These are phyloP conservation scores for Onthophagus taurus DNA, from an alignment of 1,140 invertebrate species.

Conservation along the genomic window DNA sequence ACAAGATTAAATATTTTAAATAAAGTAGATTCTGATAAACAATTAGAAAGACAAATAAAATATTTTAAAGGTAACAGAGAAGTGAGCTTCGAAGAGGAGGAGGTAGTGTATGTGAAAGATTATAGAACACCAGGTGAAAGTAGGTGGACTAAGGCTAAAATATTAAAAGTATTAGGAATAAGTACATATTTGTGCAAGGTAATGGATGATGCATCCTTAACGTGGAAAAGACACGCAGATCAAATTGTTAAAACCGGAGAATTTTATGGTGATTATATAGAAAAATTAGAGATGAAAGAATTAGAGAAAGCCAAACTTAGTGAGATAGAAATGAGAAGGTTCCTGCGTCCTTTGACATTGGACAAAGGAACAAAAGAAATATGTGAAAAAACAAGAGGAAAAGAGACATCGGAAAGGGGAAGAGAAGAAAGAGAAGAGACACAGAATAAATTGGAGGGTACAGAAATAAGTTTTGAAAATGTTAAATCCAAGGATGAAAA, in stretches of 20 bases:
- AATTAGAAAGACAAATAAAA: background rate
- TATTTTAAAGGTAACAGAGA: constrained; percentile 15
- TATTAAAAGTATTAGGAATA: background rate
- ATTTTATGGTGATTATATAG: background rate
- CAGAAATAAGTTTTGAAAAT: too few species aligned
- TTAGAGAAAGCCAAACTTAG: too few species aligned
- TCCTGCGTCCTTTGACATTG: too few species aligned
- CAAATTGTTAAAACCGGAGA: background rate
- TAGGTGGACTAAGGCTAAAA: constrained; percentile 14
- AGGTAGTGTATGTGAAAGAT: constrained; percentile 20
- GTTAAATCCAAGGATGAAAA: too few species aligned
- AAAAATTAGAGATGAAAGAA: too few species aligned
- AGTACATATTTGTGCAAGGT: constrained; percentile 17
- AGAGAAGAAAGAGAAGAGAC: too few species aligned
- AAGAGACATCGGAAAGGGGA: too few species aligned
- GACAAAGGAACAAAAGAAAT: too few species aligned
- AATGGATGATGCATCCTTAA: background rate
- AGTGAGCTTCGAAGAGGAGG: constrained; percentile 17
- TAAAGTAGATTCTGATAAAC: background rate
- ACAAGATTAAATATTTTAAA: background rate
- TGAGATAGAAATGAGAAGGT: too few species aligned
- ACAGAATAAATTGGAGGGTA: too few species aligned
- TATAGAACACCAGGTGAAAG: constrained; percentile 21
- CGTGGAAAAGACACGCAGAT: background rate
- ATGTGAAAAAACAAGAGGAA: too few species aligned